Conservation (phyloP, 2,888 invertebrate species). For the Cataglyphis rosenhaueri region DNA sequence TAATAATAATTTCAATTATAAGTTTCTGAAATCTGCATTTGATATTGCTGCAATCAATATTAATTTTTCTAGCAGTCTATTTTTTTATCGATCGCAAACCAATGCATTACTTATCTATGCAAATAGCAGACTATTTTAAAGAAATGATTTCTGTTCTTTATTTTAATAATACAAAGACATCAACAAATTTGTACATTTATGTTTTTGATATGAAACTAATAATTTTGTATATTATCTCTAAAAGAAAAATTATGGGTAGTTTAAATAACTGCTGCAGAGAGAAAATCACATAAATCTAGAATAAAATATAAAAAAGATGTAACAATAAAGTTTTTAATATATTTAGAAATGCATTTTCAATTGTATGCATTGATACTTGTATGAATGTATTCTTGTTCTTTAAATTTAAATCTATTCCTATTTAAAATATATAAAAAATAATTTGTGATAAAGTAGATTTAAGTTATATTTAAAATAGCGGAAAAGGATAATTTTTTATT, state of each 20-base stretch:
- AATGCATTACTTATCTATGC: slow-evolving; percentile 14
- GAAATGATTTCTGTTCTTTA: background rate
- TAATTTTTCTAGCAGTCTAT: background rate
- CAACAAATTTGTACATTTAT: background rate
- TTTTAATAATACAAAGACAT: background rate
- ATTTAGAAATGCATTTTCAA: background rate
- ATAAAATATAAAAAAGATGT: background rate
- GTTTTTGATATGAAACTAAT: background rate
- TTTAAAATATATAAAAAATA: background rate
- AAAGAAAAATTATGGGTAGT: background rate
- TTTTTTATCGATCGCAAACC: slow-evolving; percentile 27
- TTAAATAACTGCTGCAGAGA: background rate
- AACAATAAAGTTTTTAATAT: background rate
- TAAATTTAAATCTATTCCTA: background rate
- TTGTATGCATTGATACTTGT: background rate
- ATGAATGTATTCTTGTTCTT: background rate
- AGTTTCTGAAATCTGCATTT: background rate
- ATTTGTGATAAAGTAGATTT: background rate
- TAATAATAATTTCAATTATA: background rate
- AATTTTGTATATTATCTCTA: background rate
- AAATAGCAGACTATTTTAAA: slow-evolving; percentile 20
- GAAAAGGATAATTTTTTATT: background rate
- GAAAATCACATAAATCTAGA: background rate
- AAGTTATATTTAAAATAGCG: background rate
- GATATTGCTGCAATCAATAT: background rate